These are phyloP conservation scores for Prionailurus viverrinus DNA, from an alignment of 2,113 vertebrate species.

Conservation along the genomic window DNA sequence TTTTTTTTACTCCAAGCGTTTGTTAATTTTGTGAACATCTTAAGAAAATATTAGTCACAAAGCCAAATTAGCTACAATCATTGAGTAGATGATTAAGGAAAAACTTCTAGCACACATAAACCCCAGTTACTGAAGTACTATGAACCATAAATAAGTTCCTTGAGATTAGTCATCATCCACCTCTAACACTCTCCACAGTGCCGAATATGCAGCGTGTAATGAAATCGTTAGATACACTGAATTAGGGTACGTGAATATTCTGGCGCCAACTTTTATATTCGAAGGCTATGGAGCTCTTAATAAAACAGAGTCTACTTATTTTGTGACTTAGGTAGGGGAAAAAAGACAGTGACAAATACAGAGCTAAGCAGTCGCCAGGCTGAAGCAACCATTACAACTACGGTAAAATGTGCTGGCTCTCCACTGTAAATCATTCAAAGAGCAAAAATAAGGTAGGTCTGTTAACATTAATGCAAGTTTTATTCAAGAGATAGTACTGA, in stretches of 20 bases:
- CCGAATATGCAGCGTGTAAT: not conserved
- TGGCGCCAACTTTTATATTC: not conserved
- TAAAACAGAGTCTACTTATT: not conserved
- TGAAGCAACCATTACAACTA: not conserved
- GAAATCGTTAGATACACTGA: not conserved
- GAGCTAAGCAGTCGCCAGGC: not conserved
- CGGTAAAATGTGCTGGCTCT: constrained; percentile 50
- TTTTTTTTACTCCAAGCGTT: not conserved
- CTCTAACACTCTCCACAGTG: not conserved
- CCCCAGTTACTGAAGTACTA: not conserved
- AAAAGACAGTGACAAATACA: constrained; percentile 13
- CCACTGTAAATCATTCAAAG: constrained; percentile 72
- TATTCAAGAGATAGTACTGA: constrained; percentile 86
- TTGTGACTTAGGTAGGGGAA: not conserved
- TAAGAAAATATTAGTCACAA: constrained; percentile 43
- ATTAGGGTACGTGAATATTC: not conserved
- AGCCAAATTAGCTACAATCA: constrained; percentile 18
- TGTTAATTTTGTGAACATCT: not conserved
- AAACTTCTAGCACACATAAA: not conserved
- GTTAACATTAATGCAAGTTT: constrained; percentile 85
- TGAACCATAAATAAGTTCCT: not conserved
- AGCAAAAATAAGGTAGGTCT: constrained; percentile 77
- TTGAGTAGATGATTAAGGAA: not conserved
- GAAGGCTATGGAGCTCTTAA: not conserved
- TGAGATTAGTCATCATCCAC: not conserved